phyloP scores from a whole-genome alignment of 2,797 vertebrate genomes.

The Cygnus olor region DNA sequence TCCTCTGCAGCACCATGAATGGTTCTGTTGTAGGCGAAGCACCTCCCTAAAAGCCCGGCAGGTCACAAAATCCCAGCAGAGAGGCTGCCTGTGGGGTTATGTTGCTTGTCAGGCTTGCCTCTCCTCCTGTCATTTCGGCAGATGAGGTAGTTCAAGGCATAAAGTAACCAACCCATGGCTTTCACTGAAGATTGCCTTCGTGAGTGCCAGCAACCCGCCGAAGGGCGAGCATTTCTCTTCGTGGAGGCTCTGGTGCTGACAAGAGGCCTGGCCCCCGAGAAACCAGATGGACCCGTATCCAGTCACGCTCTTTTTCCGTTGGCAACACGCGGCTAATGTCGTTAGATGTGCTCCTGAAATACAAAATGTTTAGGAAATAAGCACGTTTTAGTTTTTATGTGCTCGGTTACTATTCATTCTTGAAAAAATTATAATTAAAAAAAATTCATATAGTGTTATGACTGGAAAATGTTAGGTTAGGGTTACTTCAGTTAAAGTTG shows the following conservation, averaged over 20 bases:
- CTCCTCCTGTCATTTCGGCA: background rate
- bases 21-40: background rate
- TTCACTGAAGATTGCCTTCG: background rate
- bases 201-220: fast-evolving
- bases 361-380: background rate
- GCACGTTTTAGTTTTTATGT: background rate
- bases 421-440: background rate
- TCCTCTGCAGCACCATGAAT: too few species aligned
- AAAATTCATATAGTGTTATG: background rate
- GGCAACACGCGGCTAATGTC: fast-evolving
- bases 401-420: background rate
- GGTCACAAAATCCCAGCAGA: background rate
- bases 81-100: fast-evolving
- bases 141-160: background rate
- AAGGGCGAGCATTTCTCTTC: background rate
- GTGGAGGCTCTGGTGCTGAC: background rate
- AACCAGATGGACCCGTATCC: background rate
- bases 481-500: background rate
- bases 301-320: fast-evolving
- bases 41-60: background rate
- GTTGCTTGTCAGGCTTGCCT: fast-evolving
- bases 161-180: too few species aligned
- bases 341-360: background rate
- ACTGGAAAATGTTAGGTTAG: background rate
- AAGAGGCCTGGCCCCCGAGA: background rate